These are phyloP conservation scores for Plecotus auritus DNA, from an alignment of 2,113 vertebrate genomes.

Conservation along the genomic window DNA sequence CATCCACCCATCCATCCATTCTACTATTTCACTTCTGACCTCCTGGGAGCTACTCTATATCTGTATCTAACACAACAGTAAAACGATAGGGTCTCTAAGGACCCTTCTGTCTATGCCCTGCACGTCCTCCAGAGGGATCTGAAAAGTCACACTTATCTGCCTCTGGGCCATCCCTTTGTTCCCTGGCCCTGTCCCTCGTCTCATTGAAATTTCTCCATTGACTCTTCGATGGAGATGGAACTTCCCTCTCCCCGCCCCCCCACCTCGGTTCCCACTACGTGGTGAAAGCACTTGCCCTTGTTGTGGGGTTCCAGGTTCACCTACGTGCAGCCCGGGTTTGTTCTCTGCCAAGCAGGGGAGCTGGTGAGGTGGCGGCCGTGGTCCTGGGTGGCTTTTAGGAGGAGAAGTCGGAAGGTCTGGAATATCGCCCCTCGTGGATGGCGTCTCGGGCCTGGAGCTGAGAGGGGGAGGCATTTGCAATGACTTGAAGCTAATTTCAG, in stretches of 20 bases:
- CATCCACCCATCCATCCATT: no score
- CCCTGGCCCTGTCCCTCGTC: neutral
- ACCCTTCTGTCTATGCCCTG: neutral
- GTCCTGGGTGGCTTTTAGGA: conserved; percentile 65
- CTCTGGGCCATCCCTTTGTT: conserved; percentile 42
- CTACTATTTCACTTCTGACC: neutral
- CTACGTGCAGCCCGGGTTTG: conserved; percentile 70
- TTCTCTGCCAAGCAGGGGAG: conserved; percentile 66
- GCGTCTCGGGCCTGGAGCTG: conserved; percentile 74
- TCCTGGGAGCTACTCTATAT: neutral
- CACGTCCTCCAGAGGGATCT: neutral
- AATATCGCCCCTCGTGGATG: conserved; percentile 74
- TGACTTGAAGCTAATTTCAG: conserved; percentile 78
- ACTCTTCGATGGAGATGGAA: conserved; percentile 71
- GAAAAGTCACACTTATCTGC: conserved; percentile 7
- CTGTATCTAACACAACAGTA: neutral
- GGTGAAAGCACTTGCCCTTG: conserved; percentile 71
- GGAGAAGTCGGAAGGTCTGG: conserved; percentile 71
- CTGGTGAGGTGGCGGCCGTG: conserved; percentile 67
- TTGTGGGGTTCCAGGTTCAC: conserved; percentile 73
- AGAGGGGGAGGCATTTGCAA: conserved; percentile 75
- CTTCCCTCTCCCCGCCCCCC: neutral
- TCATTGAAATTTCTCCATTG: conserved; percentile 60
- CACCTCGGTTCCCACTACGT: conserved; percentile 56
- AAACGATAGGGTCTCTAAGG: neutral